Evolutionary conservation across 2,888 invertebrate species (phyloP), one percentile per base, ranked within the genome.

Genomic region (Nemotelus pantherinus): DNA sequence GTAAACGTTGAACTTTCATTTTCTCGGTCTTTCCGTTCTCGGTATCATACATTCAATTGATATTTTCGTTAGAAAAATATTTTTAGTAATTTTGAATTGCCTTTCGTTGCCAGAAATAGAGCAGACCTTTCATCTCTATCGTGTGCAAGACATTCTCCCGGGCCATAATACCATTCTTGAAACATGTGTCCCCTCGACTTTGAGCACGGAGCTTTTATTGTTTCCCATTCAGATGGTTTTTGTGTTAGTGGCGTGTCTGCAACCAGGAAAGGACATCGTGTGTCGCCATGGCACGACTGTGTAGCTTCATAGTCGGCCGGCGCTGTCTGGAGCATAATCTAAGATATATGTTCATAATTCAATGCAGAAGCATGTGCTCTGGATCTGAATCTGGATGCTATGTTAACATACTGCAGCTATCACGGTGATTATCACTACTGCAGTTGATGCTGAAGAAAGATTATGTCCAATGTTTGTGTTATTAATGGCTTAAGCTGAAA

Each of bases 351-450:
- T 25, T 25, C 25, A 68, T 68, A 53, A 70, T 53, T 70, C 55
- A 53, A 55, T 53, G 70, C 44, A n/a, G 53, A 47, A 70, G 55
- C 70, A 70, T 41, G 41, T 57, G 57, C 3, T 25, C 39, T 25
- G 25, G 25, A 25, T 25, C 25, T 25, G 5, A 43, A 7, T 55
- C 70, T 44, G 53, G 70, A 70, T 53, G 55, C 55, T 43, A 55
- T 43, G 43, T 39, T 70, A 43, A 55, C 70, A 70, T 55, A 55
- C 55, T 70, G 70, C 43, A 55, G 55, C 55, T 70, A 55, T 53
- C 43, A 41, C 25, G 3, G 10, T 43, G 55, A 70, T 70, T 70
- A 55, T 47, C 53, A 25, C 53, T 5, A 10, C 7, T 43, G 53
- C 55, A 70, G 43, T 63, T 63, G 63, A 43, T 43, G 43, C 39